Conservation (phyloP, 1,140 invertebrate genomes). For the Brachionus koreanus region DNA sequence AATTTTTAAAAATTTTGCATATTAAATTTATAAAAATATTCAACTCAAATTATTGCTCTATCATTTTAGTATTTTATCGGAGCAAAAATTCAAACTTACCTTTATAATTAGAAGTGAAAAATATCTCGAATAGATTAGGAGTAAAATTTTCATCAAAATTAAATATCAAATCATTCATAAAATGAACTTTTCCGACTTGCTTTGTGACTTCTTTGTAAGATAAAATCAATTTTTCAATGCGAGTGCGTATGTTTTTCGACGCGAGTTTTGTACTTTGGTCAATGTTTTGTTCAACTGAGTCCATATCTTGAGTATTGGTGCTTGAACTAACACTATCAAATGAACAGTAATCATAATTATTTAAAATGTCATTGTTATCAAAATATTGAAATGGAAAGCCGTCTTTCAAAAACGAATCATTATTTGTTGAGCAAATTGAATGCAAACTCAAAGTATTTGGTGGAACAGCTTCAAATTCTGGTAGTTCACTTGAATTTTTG, state of each 20-base stretch:
- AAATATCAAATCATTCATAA: conserved; percentile 10
- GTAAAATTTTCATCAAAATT: conserved; percentile 33
- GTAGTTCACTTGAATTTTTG: not conserved
- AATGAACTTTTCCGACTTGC: conserved; percentile 13
- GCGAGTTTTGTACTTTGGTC: not conserved
- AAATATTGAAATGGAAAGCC: not conserved
- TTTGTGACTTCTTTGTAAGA: not conserved
- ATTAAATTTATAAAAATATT: no score
- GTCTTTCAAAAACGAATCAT: conserved; percentile 8
- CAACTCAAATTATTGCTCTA: no score
- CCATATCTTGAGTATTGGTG: conserved; percentile 23
- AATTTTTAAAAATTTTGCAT: no score
- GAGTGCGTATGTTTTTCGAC: not conserved
- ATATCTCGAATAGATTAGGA: not conserved
- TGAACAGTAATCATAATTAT: conserved; percentile 28
- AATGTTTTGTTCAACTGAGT: not conserved
- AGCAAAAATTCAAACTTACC: no score
- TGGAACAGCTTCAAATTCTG: not conserved
- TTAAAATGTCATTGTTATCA: not conserved
- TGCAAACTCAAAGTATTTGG: not conserved
- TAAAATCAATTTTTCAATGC: conserved; percentile 19
- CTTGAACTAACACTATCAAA: not conserved
- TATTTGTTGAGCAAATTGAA: conserved; percentile 1
- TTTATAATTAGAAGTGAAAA: not conserved
- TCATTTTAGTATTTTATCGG: no score